Conservation (phyloP, 2,797 vertebrate species). For the Myiotriccus ornatus region DNA sequence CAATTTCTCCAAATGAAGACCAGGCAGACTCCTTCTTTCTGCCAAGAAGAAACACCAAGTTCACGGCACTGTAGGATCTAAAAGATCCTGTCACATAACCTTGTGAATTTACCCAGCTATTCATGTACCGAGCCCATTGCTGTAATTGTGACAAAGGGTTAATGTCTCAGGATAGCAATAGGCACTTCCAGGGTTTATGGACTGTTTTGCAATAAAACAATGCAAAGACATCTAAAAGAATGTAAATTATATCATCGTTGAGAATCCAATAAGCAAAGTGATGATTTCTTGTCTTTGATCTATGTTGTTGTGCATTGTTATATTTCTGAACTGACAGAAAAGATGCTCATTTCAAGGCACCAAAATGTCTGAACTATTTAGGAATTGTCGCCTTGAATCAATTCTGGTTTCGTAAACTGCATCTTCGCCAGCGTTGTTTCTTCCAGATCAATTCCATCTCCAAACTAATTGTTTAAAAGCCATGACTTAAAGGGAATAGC, state of each 20-base stretch:
- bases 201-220: background rate
- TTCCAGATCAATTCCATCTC: constrained; percentile 79
- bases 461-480: constrained; percentile 80
- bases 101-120: background rate
- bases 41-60: background rate
- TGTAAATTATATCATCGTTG: constrained; percentile 13
- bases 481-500: constrained; percentile 65
- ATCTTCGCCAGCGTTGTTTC: constrained; percentile 64
- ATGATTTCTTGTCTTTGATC: constrained; percentile 61
- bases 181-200: background rate
- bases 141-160: background rate
- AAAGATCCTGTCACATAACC: background rate
- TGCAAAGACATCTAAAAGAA: constrained; percentile 2
- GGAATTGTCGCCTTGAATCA: constrained; percentile 78
- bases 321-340: constrained; percentile 76
- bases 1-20: background rate
- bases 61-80: background rate
- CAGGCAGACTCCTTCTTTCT: background rate
- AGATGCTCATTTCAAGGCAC: constrained; percentile 81
- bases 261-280: constrained; percentile 45
- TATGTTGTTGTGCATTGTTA: constrained; percentile 31
- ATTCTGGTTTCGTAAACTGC: constrained; percentile 74
- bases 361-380: constrained; percentile 82
- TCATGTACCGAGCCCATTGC: background rate
- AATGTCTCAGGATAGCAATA: background rate